Percentiles rank a stretch among this genome's conserved stretches.
These are phyloP conservation scores for Sternotherus odoratus DNA, from an alignment of 2,797 vertebrate genomes.

Conservation along the genomic window DNA sequence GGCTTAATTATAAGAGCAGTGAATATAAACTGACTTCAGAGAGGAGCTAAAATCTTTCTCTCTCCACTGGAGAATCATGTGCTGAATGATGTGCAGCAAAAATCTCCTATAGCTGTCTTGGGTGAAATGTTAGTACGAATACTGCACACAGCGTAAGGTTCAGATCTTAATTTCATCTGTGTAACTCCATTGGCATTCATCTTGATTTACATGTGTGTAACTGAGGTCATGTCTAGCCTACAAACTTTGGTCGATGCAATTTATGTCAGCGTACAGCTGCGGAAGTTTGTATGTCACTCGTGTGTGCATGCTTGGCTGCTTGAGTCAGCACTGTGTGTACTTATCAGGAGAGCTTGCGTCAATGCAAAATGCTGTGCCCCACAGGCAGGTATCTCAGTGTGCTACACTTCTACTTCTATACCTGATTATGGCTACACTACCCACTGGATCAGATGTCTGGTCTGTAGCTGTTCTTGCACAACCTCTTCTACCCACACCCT, in stretches of 20 bases:
- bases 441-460: too few species aligned
- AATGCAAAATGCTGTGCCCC: background rate
- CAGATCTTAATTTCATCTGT: background rate
- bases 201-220: background rate
- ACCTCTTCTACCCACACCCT: too few species aligned
- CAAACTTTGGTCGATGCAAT: background rate
- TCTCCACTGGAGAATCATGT: slow-evolving; percentile 14
- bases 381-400: background rate
- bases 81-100: slow-evolving; percentile 50
- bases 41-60: slow-evolving; percentile 36
- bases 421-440: too few species aligned
- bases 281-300: background rate
- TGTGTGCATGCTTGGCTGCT: background rate
- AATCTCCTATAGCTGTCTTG: background rate
- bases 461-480: too few species aligned
- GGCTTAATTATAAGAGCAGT: slow-evolving; percentile 60
- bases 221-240: rapidly evolving
- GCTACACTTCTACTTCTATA: background rate
- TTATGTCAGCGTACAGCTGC: background rate
- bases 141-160: background rate
- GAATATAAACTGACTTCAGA: slow-evolving; percentile 62
- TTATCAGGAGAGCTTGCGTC: background rate
- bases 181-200: rapidly evolving
- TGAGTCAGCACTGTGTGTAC: too few species aligned
- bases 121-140: background rate